These are phyloP conservation scores for Desmodus rotundus DNA, from an alignment of 2,113 vertebrate genomes.

Conservation along the genomic window DNA sequence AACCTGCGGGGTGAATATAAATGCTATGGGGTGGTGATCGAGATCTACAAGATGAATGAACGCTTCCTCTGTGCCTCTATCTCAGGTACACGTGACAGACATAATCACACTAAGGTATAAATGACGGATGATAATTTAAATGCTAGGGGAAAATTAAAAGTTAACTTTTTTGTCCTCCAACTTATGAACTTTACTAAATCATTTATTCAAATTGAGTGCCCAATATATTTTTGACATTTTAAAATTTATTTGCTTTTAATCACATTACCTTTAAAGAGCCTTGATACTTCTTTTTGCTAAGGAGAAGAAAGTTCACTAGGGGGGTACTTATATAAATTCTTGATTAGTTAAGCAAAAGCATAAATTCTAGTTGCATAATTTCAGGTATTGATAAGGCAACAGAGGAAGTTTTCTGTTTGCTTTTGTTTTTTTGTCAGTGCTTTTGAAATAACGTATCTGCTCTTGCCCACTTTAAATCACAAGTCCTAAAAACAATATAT, in stretches of 20 bases:
- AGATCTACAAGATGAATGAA: not conserved
- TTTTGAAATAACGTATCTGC: not conserved
- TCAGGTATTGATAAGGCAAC: not conserved
- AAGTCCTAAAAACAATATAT: not conserved
- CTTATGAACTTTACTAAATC: not conserved
- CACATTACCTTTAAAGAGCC: not conserved
- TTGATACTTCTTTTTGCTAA: not conserved
- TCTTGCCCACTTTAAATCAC: not conserved
- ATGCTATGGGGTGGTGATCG: not conserved
- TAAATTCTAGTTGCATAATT: not conserved
- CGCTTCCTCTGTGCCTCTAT: not conserved
- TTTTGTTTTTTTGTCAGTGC: not conserved
- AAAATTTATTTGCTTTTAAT: slow-evolving; percentile 27
- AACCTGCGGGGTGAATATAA: not conserved
- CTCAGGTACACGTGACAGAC: not conserved
- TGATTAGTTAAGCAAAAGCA: not conserved
- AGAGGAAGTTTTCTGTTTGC: not conserved
- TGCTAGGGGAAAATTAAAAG: not conserved
- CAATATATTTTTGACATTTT: not conserved
- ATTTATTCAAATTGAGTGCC: not conserved
- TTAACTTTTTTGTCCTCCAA: not conserved
- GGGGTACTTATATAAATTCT: not conserved
- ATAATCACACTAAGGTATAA: not conserved
- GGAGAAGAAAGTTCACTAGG: not conserved
- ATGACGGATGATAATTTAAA: not conserved